Conservation (phyloP, 2,113 vertebrate species). For the Jaculus jaculus region DNA sequence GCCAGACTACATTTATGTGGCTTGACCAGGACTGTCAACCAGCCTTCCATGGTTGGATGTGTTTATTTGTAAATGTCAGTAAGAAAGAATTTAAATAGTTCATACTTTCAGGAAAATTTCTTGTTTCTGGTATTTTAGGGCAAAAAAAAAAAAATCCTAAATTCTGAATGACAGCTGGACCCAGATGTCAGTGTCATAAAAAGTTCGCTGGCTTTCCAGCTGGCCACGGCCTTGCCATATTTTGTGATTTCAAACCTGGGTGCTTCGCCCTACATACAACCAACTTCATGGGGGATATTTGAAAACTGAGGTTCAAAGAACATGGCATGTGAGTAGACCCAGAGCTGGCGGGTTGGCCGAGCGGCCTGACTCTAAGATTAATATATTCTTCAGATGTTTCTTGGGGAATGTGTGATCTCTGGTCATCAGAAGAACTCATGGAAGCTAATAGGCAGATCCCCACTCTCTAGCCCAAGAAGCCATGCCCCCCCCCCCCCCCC, state of each 20-base stretch:
- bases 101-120: background rate
- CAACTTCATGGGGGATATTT: background rate
- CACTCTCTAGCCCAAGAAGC: background rate
- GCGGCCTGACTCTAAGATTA: background rate
- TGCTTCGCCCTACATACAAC: background rate
- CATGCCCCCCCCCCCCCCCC: background rate
- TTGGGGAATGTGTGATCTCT: background rate
- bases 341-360: background rate
- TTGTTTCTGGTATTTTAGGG: background rate
- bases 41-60: background rate
- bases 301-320: background rate
- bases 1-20: too few species aligned
- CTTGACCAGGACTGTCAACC: background rate
- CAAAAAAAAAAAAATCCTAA: background rate
- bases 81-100: background rate
- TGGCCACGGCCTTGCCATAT: accelerated
- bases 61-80: slow-evolving; percentile 24
- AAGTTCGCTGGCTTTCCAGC: background rate
- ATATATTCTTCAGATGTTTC: background rate
- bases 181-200: background rate
- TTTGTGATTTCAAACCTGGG: background rate
- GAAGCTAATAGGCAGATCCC: background rate
- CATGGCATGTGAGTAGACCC: background rate
- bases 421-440: background rate
- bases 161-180: background rate